phyloP scores from a whole-genome alignment of 2,113 vertebrate genomes.

The Oceanodroma tethys region DNA sequence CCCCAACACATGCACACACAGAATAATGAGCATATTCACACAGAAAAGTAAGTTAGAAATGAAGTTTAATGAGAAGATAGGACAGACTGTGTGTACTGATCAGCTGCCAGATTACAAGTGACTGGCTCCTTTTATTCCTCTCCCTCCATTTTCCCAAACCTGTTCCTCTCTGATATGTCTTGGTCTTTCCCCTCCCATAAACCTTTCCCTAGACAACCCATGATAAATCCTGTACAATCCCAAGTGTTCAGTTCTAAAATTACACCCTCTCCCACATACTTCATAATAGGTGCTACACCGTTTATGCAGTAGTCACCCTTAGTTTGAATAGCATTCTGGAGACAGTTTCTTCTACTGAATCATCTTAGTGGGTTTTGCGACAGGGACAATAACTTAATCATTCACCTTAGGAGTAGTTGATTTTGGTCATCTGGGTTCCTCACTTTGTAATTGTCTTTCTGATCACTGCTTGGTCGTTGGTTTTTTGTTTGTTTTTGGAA shows the following conservation, averaged over 20 bases:
- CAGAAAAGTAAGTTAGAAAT: background rate
- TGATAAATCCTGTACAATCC: background rate
- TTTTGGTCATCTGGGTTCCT: background rate
- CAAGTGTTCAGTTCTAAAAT: background rate
- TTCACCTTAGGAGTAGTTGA: background rate
- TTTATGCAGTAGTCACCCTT: background rate
- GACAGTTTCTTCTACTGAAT: background rate
- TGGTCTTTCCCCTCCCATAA: background rate
- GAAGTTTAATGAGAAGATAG: background rate
- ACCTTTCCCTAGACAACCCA: background rate
- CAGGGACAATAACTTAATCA: background rate
- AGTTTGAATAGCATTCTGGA: background rate
- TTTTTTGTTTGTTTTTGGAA: background rate
- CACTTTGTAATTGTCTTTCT: background rate
- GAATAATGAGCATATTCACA: background rate
- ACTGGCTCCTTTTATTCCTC: background rate
- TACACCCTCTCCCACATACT: background rate
- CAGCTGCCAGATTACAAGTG: background rate
- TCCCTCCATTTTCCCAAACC: background rate
- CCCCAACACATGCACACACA: background rate
- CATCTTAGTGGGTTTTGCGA: background rate
- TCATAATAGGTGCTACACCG: background rate
- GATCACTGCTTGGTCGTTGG: accelerated
- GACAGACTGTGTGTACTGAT: background rate
- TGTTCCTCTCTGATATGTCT: background rate